Base-by-base conservation (phyloP, 2,113 vertebrate genomes). In the Atherinomorus stipes region DNA sequence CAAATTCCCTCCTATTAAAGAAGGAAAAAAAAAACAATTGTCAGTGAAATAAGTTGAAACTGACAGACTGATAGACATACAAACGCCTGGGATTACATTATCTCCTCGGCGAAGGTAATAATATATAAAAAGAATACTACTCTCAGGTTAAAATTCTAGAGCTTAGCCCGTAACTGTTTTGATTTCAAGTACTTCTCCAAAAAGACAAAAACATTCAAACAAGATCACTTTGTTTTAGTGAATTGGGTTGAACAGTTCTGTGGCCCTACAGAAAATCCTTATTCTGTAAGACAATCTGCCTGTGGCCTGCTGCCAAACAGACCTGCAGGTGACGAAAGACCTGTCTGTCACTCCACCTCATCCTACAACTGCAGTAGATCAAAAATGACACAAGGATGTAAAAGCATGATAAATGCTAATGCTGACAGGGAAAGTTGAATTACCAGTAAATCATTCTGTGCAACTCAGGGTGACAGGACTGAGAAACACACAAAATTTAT, bases 211-310 rank as follows among this genome's bases (percentile, higher is more conserved):
- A 31, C 10, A 25, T 21, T 13, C 16, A n/a, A 3, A 42, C 69
- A 42, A 49, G 31, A 34, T 34, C 8, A 34, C 9, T 16, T 7
- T 28, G 4, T 45, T 51, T 61, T 22, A 7, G 28, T 57, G 19
- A 69, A 31, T 25, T 21, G 38, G 57, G 21, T 50, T 22, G 49
- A 25, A 64, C 54, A 53, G 21, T 25, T 4, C 8, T 45, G 12
- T 26, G 56, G 25, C 64, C 18, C n/a, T 28, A 18, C 11, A 65
- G 63, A 70, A 19, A 52, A 50, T n/a, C 18, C 11, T 11, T 71
- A 26, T 58, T 26, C 73, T 74, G 63, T 56, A 77, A 60, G 60
- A 63, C 54, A 69, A 77, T 51, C 65, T 71, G 69, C 15, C 65
- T 58, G 56, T 71, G 58, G 64, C 73, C 62, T 28, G 31, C 22